phyloP scores from a whole-genome alignment of 1,140 invertebrate genomes.

The Melipona quadrifasciata region DNA sequence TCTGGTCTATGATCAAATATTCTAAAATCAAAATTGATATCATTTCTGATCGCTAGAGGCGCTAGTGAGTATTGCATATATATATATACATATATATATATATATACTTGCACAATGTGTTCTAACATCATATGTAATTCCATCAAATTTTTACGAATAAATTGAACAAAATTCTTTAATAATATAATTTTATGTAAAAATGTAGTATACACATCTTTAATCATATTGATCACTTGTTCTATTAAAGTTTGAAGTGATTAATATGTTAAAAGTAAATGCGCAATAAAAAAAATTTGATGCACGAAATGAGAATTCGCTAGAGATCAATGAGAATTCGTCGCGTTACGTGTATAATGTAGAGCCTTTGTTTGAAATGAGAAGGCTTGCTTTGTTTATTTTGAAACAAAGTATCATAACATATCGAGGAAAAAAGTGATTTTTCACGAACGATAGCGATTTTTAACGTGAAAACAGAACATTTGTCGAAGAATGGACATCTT shows the following conservation, averaged over 20 bases:
- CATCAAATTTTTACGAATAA: neutral
- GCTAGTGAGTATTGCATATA: neutral
- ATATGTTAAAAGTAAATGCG: neutral
- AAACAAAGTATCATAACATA: neutral
- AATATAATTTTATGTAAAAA: neutral
- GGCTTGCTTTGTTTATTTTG: neutral
- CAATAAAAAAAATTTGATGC: neutral
- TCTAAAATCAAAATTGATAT: neutral
- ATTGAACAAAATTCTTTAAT: neutral
- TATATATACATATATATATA: too few species aligned
- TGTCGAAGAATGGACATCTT: conserved; percentile 67
- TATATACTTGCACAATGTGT: neutral
- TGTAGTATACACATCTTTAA: neutral
- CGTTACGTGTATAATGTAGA: neutral
- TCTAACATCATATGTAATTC: neutral
- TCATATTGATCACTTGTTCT: neutral
- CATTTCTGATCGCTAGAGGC: neutral
- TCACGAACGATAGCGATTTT: too few species aligned
- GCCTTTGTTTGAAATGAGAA: neutral
- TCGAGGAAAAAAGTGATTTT: neutral
- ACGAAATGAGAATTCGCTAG: neutral
- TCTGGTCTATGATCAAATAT: neutral
- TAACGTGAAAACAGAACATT: conserved; percentile 8
- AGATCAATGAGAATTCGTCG: neutral
- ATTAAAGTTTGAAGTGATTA: neutral